Conservation (phyloP, 2,888 invertebrate genomes). For the Electrophaes corylata region DNA sequence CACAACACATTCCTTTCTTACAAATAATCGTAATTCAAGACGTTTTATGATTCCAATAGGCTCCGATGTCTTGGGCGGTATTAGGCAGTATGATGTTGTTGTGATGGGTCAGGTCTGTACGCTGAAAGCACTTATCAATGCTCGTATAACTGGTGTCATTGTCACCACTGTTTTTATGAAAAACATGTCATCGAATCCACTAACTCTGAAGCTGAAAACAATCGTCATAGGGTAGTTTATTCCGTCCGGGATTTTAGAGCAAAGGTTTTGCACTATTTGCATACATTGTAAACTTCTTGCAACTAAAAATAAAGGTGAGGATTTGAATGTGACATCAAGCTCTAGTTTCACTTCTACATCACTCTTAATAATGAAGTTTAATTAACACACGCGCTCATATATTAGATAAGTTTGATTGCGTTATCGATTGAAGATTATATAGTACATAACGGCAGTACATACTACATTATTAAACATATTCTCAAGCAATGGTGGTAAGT, state of each 20-base stretch:
- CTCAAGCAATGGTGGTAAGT: no score
- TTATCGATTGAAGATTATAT: no score
- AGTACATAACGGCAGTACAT: no score
- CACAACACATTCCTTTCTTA: conserved; percentile 14
- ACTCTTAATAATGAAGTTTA: no score
- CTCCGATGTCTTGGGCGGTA: conserved; percentile 10
- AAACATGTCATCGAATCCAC: no score
- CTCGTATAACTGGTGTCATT: not conserved
- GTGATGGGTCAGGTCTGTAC: conserved; percentile 22
- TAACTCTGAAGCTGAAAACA: no score
- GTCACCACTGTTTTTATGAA: not conserved
- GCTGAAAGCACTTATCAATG: not conserved
- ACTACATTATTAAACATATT: no score
- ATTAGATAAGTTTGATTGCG: no score
- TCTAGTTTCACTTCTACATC: not conserved
- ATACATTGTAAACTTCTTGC: conserved; percentile 51
- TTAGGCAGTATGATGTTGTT: conserved; percentile 19
- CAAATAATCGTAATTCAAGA: conserved; percentile 16
- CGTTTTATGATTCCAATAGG: conserved; percentile 15
- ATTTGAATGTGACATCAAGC: conserved; percentile 44
- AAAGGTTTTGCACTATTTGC: conserved; percentile 58
- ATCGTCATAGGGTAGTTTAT: not conserved
- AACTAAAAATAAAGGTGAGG: conserved; percentile 48
- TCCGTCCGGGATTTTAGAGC: conserved; percentile 34
- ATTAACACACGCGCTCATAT: no score